phyloP scores from a whole-genome alignment of 2,888 invertebrate species.

The Capitulum mitella region DNA sequence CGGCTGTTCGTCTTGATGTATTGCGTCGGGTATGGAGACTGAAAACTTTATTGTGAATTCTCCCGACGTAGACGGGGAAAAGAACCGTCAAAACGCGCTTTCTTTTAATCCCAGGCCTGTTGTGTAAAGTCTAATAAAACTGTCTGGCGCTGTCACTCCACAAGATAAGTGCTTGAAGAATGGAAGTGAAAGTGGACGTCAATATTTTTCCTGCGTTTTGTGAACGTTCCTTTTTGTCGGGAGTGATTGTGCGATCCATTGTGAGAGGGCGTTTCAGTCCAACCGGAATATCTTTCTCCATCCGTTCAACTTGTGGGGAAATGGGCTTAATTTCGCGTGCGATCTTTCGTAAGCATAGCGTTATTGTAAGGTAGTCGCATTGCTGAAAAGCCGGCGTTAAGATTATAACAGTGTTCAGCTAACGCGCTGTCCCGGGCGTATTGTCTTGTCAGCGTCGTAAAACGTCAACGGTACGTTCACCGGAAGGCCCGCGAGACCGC shows the following conservation, averaged over 20 bases:
- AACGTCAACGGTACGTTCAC: too few species aligned
- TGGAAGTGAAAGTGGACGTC: slow-evolving; percentile 9
- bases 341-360: too few species aligned
- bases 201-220: neutral
- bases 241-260: neutral
- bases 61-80: neutral
- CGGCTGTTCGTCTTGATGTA: neutral
- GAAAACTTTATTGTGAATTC: neutral
- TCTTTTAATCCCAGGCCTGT: slow-evolving; percentile 1
- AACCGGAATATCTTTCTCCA: too few species aligned
- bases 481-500: too few species aligned
- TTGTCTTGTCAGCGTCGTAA: too few species aligned
- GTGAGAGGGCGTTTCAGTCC: too few species aligned
- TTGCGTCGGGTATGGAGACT: neutral
- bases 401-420: too few species aligned
- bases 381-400: too few species aligned
- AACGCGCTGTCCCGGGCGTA: too few species aligned
- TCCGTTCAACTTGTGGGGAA: too few species aligned
- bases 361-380: too few species aligned
- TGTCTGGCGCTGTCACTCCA: neutral
- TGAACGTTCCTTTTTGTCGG: neutral
- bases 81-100: neutral
- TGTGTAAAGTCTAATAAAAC: slow-evolving; percentile 19
- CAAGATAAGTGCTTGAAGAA: slow-evolving; percentile 13
- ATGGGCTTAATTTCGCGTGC: too few species aligned